These are phyloP conservation scores for Ibidorhyncha struthersii DNA, from an alignment of 2,113 vertebrate genomes.

Conservation along the genomic window DNA sequence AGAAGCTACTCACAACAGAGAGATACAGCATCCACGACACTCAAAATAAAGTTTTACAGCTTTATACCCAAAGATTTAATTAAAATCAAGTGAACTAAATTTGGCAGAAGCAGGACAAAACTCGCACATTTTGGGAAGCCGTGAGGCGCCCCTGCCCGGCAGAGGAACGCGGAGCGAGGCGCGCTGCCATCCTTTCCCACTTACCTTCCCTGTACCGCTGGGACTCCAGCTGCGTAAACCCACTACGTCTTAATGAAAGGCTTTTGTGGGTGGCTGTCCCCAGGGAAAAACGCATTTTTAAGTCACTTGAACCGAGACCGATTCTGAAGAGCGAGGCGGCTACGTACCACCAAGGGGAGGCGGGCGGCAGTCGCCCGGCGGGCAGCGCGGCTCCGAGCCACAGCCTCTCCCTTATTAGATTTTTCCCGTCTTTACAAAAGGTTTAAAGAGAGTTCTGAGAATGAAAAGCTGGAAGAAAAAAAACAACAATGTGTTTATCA, in stretches of 20 bases:
- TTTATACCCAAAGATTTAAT: neutral
- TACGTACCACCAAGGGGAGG: neutral
- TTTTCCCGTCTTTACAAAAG: neutral
- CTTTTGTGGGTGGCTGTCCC: neutral
- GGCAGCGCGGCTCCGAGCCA: neutral
- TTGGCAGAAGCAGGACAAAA: neutral
- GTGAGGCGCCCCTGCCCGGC: neutral
- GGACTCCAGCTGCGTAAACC: neutral
- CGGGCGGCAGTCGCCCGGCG: fast-evolving
- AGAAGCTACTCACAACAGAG: neutral
- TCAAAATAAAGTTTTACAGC: neutral
- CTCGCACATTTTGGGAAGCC: neutral
- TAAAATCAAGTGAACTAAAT: neutral
- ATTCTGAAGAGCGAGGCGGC: neutral
- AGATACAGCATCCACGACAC: neutral
- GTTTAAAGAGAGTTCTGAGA: neutral
- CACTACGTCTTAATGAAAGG: neutral
- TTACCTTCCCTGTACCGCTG: neutral
- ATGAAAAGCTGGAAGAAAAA: neutral
- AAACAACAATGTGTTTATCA: neutral
- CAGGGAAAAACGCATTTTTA: neutral
- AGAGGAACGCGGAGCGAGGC: fast-evolving
- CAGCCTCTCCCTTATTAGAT: neutral
- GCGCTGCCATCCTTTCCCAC: neutral
- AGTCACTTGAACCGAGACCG: neutral